Conservation (phyloP, 2,797 vertebrate genomes). For the Crocodylus rhombifer region DNA sequence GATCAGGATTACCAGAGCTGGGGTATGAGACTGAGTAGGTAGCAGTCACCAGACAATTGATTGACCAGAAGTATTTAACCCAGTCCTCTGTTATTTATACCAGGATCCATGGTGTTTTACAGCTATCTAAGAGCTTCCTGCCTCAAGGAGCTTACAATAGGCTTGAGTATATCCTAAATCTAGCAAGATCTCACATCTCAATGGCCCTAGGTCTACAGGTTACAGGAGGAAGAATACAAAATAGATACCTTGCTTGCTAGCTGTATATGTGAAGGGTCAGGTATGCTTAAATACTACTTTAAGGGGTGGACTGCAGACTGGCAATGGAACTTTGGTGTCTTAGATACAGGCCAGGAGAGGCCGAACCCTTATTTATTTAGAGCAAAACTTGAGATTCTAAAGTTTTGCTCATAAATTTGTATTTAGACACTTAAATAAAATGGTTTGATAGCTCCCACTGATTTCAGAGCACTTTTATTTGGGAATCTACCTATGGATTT, state of each 20-base stretch:
- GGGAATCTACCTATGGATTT: neutral
- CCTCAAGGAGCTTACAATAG: slow-evolving; percentile 36
- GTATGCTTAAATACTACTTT: neutral
- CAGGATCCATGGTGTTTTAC: slow-evolving; percentile 56
- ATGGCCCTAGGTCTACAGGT: neutral
- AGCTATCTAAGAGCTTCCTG: slow-evolving; percentile 57
- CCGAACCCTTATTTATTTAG: neutral
- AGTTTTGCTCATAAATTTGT: neutral
- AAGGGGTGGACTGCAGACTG: neutral
- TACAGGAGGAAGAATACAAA: neutral
- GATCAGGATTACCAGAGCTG: too few relatives aligned
- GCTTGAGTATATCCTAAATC: slow-evolving; percentile 41
- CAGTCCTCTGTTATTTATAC: slow-evolving; percentile 43
- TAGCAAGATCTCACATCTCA: slow-evolving; percentile 38
- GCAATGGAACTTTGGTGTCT: neutral
- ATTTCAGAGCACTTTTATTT: neutral
- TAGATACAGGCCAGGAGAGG: neutral
- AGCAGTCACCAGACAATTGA: slow-evolving; percentile 55
- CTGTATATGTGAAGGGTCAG: neutral
- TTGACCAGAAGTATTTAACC: slow-evolving; percentile 60
- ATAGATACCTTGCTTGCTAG: neutral
- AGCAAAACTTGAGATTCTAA: neutral
- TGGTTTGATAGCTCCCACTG: too few relatives aligned
- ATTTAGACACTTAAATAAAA: neutral
- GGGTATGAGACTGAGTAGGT: neutral